phyloP scores from a whole-genome alignment of 2,888 invertebrate genomes.

The Drosophila gaucha region DNA sequence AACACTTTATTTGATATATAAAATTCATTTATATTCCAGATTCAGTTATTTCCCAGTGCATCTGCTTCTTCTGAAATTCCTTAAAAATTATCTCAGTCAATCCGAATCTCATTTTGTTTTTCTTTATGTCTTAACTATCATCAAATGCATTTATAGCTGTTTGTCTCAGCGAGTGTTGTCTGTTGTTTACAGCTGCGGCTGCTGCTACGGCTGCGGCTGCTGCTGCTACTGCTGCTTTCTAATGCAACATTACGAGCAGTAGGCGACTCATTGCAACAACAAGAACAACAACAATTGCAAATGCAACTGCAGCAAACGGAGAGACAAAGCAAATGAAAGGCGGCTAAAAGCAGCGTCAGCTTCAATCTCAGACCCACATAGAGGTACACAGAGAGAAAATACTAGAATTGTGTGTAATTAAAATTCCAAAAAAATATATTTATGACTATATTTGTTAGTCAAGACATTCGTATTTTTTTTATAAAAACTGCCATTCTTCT shows the following conservation, averaged over 20 bases:
- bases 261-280: constrained; percentile 29
- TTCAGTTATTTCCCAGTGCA: background rate
- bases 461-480: no score
- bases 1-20: background rate
- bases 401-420: background rate
- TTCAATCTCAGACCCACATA: constrained; percentile 23
- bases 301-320: constrained; percentile 14
- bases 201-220: constrained; percentile 43
- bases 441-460: no score
- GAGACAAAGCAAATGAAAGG: constrained; percentile 39
- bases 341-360: constrained; percentile 29
- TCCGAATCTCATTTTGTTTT: background rate
- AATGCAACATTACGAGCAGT: constrained; percentile 47
- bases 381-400: constrained; percentile 5
- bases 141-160: constrained; percentile 9
- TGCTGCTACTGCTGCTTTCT: constrained; percentile 41
- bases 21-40: background rate
- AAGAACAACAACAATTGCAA: constrained; percentile 11
- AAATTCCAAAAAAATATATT: background rate
- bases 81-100: background rate
- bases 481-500: no score
- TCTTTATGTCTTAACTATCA: constrained; percentile 1
- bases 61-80: background rate
- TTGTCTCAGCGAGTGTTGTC: constrained; percentile 23
- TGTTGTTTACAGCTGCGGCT: constrained; percentile 36